Conservation (phyloP, 1,140 invertebrate species). For the Euglossa dilemma region DNA sequence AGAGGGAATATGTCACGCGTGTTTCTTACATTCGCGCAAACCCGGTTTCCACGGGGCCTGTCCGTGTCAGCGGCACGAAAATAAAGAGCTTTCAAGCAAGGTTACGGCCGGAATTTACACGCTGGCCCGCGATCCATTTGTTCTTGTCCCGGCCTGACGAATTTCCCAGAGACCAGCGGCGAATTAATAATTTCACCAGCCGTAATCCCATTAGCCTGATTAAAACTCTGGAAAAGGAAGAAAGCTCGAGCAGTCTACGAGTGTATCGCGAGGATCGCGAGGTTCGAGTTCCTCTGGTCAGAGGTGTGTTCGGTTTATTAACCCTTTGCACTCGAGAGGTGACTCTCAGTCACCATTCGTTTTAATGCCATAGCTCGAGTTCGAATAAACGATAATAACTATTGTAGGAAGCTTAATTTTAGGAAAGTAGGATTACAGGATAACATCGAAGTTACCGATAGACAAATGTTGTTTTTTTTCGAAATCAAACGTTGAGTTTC, state of each 20-base stretch:
- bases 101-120: constrained; percentile 2
- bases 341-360: too few species aligned
- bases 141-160: background rate
- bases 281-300: background rate
- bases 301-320: background rate
- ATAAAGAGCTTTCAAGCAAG: constrained; percentile 10
- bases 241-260: background rate
- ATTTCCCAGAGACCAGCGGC: background rate
- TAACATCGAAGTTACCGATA: too few species aligned
- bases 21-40: constrained; percentile 4
- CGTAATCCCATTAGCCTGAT: background rate
- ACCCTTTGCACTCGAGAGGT: too few species aligned
- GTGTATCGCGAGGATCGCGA: background rate
- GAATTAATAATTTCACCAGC: constrained; percentile 6
- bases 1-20: constrained; percentile 1
- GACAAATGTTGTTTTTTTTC: too few species aligned
- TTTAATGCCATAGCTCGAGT: too few species aligned
- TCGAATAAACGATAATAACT: too few species aligned
- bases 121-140: background rate
- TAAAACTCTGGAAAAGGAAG: background rate
- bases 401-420: too few species aligned
- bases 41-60: background rate
- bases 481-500: too few species aligned
- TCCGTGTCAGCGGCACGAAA: constrained; percentile 14
- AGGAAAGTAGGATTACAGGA: too few species aligned